Conservation (phyloP, 2,888 invertebrate species). For the Leptinotarsa tumamoca region DNA sequence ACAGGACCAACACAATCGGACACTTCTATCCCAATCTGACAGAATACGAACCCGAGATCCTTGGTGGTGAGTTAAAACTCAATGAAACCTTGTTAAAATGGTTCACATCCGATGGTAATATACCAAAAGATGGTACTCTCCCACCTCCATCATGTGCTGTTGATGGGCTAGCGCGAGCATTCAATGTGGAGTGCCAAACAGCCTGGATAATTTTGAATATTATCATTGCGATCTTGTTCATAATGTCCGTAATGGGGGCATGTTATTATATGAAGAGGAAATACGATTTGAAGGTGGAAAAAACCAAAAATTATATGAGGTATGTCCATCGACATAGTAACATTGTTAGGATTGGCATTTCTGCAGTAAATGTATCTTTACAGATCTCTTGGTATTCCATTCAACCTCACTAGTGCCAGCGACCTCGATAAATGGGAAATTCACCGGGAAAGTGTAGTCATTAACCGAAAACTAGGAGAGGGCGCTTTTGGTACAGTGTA, state of each 20-base stretch:
- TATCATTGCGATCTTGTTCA: conserved; percentile 70
- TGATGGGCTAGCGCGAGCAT: conserved; percentile 74
- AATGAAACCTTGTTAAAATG: conserved; percentile 72
- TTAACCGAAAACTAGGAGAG: conserved; percentile 87
- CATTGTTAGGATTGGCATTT: not conserved
- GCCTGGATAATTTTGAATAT: conserved; percentile 77
- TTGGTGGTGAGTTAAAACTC: conserved; percentile 69
- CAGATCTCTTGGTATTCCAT: conserved; percentile 71
- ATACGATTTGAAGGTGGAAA: conserved; percentile 76
- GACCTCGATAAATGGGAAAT: conserved; percentile 90
- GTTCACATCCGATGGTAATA: conserved; percentile 72
- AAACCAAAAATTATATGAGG: conserved; percentile 77
- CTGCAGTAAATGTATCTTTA: not conserved
- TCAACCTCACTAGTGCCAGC: conserved; percentile 61
- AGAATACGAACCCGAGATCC: conserved; percentile 65
- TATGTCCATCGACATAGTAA: conserved; percentile 58
- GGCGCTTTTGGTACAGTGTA: conserved; percentile 95
- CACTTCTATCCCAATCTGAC: conserved; percentile 71
- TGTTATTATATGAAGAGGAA: conserved; percentile 75
- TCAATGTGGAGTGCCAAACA: conserved; percentile 79
- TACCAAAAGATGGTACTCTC: conserved; percentile 77
- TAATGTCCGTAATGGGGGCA: conserved; percentile 67
- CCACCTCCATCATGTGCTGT: conserved; percentile 75
- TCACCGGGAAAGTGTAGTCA: conserved; percentile 84
- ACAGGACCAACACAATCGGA: conserved; percentile 69